Base-by-base conservation (phyloP, 37 sponge, comb jelly and placozoan species). In the Spongilla lacustris region DNA sequence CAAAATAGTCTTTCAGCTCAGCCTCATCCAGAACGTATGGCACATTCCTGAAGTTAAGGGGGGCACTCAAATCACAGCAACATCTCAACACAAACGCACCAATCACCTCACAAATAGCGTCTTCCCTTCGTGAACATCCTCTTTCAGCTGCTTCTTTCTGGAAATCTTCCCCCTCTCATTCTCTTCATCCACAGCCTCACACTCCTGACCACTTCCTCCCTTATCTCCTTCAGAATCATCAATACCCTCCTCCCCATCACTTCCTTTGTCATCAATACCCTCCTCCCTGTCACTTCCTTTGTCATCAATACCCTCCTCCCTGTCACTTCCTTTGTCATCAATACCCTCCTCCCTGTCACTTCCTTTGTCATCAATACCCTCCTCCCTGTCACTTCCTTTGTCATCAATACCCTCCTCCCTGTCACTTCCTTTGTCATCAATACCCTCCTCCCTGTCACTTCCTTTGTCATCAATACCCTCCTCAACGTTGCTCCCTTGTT, bases 51-150 rank as follows among this genome's bases (percentile, higher is more conserved):
- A 2, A 73, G 28, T 11, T 75, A 38, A 19, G n/a, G 41, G 34
- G 73, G 67, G 67, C 19, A 48, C 27, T 3, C n/a, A n/a, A n/a
- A 10, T 29, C 4, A 37, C 26, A 34, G 25, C 81, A 68, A 34
- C 32, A 81, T 13, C 29, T 68, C 2, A n/a, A 78, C 38, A 48
- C 49, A 41, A 41, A 41, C 19, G 19, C 58, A 19, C 46, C 46
- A 58, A 68, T 79, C 37, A 94, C 95, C 95, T 85, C 17, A 94
- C 67, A 66, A 94, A 94, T 8, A 94, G 19, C 14, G 95, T 94
- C 41, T 77, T 94, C 50, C 95, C 95, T 85, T 94, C 92, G 9
- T 76, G 21, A 0, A 91, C 92, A 85, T 94, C 95, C 50, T 88
- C 73, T 27, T 33, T 82, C 4, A 50, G 6, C 29, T 29, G 13